A percentile compares a stretch with the other conserved stretches of the same genome.
Conservation (phyloP, 2,888 invertebrate genomes). For the Scaeva pyrastri region DNA sequence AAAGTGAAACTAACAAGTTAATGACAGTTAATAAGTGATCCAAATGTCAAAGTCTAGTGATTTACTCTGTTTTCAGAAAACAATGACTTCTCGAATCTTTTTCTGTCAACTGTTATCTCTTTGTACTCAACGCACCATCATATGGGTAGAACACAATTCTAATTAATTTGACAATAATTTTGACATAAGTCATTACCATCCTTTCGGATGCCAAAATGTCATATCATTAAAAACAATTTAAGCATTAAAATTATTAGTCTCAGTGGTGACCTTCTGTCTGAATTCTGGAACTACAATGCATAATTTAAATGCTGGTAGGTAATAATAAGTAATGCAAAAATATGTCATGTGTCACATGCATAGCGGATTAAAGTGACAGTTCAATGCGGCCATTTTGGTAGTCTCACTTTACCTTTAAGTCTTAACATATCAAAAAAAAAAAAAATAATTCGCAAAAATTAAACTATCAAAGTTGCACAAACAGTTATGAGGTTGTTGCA, state of each 20-base stretch:
- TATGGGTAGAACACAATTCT: no score
- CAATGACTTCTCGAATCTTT: no score
- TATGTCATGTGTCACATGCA: neutral
- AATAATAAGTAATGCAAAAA: no score
- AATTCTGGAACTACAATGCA: neutral
- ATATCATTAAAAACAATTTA: neutral
- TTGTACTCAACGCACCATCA: no score
- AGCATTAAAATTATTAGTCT: no score
- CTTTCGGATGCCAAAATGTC: slow-evolving; percentile 11
- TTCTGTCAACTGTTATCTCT: no score
- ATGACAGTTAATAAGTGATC: no score
- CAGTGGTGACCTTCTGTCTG: slow-evolving; percentile 16
- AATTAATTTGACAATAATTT: no score
- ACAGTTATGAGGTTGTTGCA: slow-evolving; percentile 35
- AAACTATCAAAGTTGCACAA: neutral
- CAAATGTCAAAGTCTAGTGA: no score
- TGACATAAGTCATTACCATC: neutral
- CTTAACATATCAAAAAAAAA: neutral
- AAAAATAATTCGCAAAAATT: neutral
- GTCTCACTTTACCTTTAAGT: neutral
- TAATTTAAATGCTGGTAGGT: neutral
- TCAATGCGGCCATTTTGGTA: neutral
- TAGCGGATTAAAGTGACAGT: neutral
- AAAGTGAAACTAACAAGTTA: no score
- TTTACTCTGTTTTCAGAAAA: no score